phyloP scores from a whole-genome alignment of 2,797 vertebrate species.

The Distichodus sexfasciatus region DNA sequence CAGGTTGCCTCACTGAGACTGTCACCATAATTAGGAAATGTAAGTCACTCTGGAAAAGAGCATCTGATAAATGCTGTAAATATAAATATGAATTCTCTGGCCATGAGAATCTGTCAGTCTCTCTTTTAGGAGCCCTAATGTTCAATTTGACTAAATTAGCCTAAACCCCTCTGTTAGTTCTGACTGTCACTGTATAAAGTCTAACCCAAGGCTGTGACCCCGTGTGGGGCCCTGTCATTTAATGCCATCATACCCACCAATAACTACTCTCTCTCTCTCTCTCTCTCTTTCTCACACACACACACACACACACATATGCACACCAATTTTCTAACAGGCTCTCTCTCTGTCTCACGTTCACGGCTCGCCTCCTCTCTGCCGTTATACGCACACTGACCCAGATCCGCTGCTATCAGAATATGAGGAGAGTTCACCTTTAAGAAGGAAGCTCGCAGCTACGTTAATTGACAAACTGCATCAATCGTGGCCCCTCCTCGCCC shows the following conservation, averaged over 20 bases:
- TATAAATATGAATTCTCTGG: too few species aligned
- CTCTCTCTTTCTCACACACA: constrained; percentile 32
- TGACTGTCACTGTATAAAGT: background rate
- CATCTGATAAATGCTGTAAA: too few species aligned
- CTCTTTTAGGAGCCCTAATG: background rate
- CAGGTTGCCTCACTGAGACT: too few species aligned
- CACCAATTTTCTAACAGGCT: constrained; percentile 39
- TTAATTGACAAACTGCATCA: constrained; percentile 82
- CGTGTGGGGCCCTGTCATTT: constrained; percentile 29
- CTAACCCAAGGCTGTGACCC: constrained; percentile 7
- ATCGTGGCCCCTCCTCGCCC: constrained; percentile 69
- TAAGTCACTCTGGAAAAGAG: too few species aligned
- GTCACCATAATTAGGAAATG: too few species aligned
- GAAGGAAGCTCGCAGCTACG: constrained; percentile 81
- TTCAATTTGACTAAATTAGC: constrained; percentile 9
- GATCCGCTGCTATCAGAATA: constrained; percentile 74
- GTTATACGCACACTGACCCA: constrained; percentile 67
- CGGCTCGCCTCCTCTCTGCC: constrained; percentile 68
- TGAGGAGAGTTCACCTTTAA: constrained; percentile 82
- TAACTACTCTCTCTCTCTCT: constrained; percentile 48
- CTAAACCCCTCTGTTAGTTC: background rate
- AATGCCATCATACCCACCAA: constrained; percentile 54
- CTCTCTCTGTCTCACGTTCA: constrained; percentile 44
- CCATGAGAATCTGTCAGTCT: background rate
- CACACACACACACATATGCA: constrained; percentile 54